Percentiles rank a stretch among this genome's conserved stretches.
Conservation (phyloP, 2,113 vertebrate species). For the Microtus oregoni region DNA sequence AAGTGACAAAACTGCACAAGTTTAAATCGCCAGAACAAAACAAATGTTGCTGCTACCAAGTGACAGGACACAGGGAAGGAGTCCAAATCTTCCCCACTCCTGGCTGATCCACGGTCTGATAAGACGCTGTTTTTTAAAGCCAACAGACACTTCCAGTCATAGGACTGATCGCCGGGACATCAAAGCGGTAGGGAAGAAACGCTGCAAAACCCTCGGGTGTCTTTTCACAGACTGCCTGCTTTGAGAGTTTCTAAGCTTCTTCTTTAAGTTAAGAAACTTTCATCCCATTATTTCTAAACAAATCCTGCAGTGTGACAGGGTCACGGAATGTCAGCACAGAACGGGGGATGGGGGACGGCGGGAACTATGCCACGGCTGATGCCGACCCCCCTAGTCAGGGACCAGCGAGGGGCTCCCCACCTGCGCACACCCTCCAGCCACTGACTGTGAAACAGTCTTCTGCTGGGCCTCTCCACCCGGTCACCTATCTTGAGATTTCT, state of each 20-base stretch:
- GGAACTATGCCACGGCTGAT: background rate
- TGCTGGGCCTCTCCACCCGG: background rate
- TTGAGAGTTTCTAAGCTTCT: background rate
- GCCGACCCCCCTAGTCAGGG: background rate
- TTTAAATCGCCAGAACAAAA: conserved; percentile 20
- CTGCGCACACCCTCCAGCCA: too few species aligned
- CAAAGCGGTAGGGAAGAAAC: fast-evolving
- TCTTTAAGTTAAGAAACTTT: background rate
- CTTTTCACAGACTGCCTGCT: background rate
- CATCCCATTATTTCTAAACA: background rate
- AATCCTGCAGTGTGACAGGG: background rate
- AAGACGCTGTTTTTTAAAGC: background rate
- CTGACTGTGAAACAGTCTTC: background rate
- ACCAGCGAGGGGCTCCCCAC: background rate
- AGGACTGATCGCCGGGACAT: background rate
- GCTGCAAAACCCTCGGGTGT: background rate
- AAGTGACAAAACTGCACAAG: background rate
- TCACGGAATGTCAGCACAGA: fast-evolving
- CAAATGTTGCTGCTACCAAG: background rate
- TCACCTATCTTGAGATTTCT: background rate
- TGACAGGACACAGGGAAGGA: background rate
- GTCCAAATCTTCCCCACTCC: background rate
- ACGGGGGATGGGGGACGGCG: too few species aligned
- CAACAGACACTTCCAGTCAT: background rate
- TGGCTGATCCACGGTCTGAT: background rate